These are phyloP conservation scores for Protula sp. DNA, from an alignment of 2,888 invertebrate genomes.

Conservation along the genomic window DNA sequence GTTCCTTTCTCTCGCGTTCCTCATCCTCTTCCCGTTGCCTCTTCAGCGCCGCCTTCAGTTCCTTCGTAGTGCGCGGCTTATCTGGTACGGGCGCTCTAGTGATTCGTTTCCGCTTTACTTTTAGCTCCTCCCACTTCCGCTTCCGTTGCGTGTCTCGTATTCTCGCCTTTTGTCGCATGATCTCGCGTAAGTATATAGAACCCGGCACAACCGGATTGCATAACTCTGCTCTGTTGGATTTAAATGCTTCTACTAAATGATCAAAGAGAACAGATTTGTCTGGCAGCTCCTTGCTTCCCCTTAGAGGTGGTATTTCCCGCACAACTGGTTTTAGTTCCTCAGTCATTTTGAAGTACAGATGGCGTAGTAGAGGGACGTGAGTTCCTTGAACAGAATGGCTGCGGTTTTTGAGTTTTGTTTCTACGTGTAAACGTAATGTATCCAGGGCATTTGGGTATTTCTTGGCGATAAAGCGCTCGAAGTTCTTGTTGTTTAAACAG, in stretches of 20 bases:
- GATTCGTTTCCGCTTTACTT: background rate
- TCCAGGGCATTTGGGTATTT: background rate
- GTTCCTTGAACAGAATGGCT: slow-evolving; percentile 31
- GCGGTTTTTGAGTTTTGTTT: slow-evolving; percentile 34
- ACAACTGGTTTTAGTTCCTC: background rate
- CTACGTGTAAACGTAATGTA: slow-evolving; percentile 14
- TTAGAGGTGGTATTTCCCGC: slow-evolving; percentile 31
- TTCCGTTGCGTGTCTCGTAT: background rate
- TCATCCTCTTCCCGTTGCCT: slow-evolving; percentile 1
- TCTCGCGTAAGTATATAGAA: slow-evolving; percentile 37
- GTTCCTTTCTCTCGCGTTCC: background rate
- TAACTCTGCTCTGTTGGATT: slow-evolving; percentile 24
- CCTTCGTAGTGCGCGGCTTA: slow-evolving; percentile 2
- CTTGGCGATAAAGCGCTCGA: slow-evolving; percentile 38
- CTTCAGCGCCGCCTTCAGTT: background rate
- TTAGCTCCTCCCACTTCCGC: background rate
- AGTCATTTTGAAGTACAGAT: slow-evolving; percentile 34
- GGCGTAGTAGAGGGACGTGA: slow-evolving; percentile 35
- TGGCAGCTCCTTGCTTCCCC: slow-evolving; percentile 34
- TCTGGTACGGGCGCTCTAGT: slow-evolving; percentile 1
- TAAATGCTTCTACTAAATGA: slow-evolving; percentile 11
- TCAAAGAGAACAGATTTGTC: slow-evolving; percentile 25
- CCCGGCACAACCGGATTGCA: slow-evolving; percentile 33
- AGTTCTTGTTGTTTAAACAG: slow-evolving; percentile 46
- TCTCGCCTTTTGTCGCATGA: slow-evolving; percentile 41